Conservation (phyloP, 2,888 invertebrate species). For the Rhyacophila evoluta region DNA sequence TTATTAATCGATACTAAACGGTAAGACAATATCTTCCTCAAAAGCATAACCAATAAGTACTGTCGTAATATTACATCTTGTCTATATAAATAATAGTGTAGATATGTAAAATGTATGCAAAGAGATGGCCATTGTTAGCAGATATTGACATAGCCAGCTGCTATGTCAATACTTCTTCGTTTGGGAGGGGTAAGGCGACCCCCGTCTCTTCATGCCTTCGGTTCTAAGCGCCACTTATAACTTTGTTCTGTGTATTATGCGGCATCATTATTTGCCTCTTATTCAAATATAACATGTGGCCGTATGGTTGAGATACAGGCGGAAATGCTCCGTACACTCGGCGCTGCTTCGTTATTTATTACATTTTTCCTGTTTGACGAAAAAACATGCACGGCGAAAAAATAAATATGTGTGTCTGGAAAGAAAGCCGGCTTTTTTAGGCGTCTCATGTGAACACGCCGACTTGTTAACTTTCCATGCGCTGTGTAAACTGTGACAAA, state of each 20-base stretch:
- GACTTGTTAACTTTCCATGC: slow-evolving; percentile 48
- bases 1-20: no score
- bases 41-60: no score
- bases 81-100: background rate
- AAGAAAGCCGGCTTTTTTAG: slow-evolving; percentile 29
- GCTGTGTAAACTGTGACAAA: slow-evolving; percentile 46
- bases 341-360: slow-evolving; percentile 52
- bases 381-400: slow-evolving; percentile 46
- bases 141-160: slow-evolving; percentile 39
- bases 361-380: slow-evolving; percentile 54
- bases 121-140: slow-evolving; percentile 18
- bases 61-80: background rate
- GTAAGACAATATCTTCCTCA: no score
- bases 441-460: slow-evolving; percentile 34
- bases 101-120: background rate
- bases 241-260: slow-evolving; percentile 45
- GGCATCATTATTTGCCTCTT: slow-evolving; percentile 52
- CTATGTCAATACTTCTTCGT: slow-evolving; percentile 37
- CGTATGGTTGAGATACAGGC: slow-evolving; percentile 2
- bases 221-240: slow-evolving; percentile 37
- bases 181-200: slow-evolving; percentile 20
- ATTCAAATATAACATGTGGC: slow-evolving; percentile 51
- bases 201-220: slow-evolving; percentile 32
- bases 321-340: slow-evolving; percentile 23
- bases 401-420: slow-evolving; percentile 34